Base-by-base conservation (phyloP, 1,140 invertebrate genomes). In the Anoplophora glabripennis region DNA sequence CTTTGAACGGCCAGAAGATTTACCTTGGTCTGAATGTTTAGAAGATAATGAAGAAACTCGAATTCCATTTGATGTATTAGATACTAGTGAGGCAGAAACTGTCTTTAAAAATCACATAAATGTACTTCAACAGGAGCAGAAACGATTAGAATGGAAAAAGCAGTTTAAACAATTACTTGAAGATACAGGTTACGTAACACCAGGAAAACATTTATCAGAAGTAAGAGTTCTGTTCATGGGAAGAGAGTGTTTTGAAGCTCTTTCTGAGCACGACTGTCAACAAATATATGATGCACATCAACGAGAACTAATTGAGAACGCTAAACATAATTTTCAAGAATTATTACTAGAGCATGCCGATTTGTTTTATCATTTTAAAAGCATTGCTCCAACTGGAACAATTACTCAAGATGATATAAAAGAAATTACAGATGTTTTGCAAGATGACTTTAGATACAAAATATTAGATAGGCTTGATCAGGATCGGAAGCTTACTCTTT, bases 271-370 rank as follows among this genome's bases (percentile, higher is more conserved):
- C 45, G 94, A 98, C 74, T 90, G 94, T 70, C 87, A 92, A 71
- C 83, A 92, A 67, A 96, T 98, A 67, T 99, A 98, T 77, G 93
- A 97, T 66, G 87, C 90, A 58, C 94, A 98, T 79, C 96, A 98
- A 78, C 84, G 88, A 65, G 91, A 95, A 73, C 87, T 98, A 47
- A 91, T 93, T 71, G 87, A 93, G 68, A 86, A 89, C 71, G 93
- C 95, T 28, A 93, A 94, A 75, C 86, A 91, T 62, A 94, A 96
- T 77, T 94, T 97, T 73, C 88, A 90, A 81, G 96, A 98, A 80
- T 76, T 98, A 42, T 77, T 98, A 44, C 76, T 96, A 70, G 96
- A 98, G 77, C 90, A 96, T 76, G 93, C 94, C 0, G 92, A 96
- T 76, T 78, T 97, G 46, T 98, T 99, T 82, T 91, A 94, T 76